Evolutionary conservation across 1,140 invertebrate genomes (phyloP), one percentile per base, ranked within the genome.

Genomic region (Panonychus citri): DNA sequence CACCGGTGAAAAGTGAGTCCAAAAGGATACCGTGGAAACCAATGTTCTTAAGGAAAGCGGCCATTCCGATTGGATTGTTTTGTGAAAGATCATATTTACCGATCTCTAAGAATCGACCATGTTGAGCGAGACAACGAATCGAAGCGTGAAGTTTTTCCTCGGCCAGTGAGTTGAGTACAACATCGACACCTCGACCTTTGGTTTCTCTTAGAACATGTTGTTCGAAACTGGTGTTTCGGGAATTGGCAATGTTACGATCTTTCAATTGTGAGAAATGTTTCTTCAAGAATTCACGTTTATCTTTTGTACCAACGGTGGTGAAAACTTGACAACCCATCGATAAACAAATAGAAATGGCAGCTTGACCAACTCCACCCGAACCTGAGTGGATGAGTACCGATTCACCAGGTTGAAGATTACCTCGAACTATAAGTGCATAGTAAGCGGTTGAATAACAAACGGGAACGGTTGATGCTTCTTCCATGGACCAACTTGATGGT

Each of bases 51-150:
- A 96, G 70, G 72, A 97, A 94, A 3, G 95, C 66, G 0, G 85
- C 76, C 90, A 97, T 95, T 17, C 90, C 89, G 69, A 95, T 67
- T 4, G 78, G 70, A 13, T 76, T 80, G 68, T 96, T 87, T 64
- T 91, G 91, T 7, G 85, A 87, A 27, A 97, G 70, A 73, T 97
- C 91, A 60, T 83, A 87, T 71, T 97, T 97, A 60, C 91, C 93
- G 64, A 97, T 96, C 73, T 97, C 93, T 27, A 95, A 73, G 74
- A 96, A 97, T 48, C 52, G 28, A 37, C 90, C 91, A 65, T 89
- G 84, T 50, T 79, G 73, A 1, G 85, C 86, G 30, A 96, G 69
- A 67, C 90, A 90, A 56, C 89, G 77, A 12, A 96, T 72, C 57
- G 86, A 88, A 2, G 90, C 90, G 68, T 87, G 85, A n/a, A 61